A percentile compares a stretch with the other conserved stretches of the same genome.
Conservation (phyloP, 2,888 invertebrate species). For the Malthinus seriepunctatus region DNA sequence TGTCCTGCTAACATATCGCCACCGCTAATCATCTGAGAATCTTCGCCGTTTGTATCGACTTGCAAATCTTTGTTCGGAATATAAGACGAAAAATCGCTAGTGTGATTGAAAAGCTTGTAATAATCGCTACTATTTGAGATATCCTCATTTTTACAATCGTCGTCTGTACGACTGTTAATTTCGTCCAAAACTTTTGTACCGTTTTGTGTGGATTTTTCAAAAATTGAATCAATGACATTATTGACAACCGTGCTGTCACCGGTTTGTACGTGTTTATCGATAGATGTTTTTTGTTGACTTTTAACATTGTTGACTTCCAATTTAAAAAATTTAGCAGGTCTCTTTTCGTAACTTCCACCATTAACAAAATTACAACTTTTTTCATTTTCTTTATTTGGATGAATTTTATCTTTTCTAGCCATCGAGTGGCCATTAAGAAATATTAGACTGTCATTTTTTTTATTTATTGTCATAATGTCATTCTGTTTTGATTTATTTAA, state of each 20-base stretch:
- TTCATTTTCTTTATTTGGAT: conserved; percentile 1
- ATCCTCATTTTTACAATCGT: conserved; percentile 14
- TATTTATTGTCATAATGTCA: conserved; percentile 10
- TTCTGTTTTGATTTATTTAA: conserved; percentile 10
- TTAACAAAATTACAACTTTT: conserved; percentile 1
- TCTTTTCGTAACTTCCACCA: conserved; percentile 10
- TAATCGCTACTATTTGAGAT: conserved; percentile 6
- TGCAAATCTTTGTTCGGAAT: conserved; percentile 57
- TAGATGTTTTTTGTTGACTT: background rate
- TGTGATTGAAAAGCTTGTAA: conserved; percentile 50
- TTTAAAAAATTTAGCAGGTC: conserved; percentile 30
- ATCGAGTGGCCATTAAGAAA: conserved; percentile 8
- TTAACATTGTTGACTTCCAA: conserved; percentile 7
- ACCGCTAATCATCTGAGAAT: conserved; percentile 4
- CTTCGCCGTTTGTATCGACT: conserved; percentile 27
- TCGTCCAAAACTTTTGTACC: conserved; percentile 27
- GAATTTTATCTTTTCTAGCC: conserved; percentile 10
- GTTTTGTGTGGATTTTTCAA: conserved; percentile 18
- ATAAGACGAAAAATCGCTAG: conserved; percentile 65
- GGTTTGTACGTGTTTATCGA: conserved; percentile 7
- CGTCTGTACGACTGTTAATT: conserved; percentile 6
- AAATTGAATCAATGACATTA: conserved; percentile 13
- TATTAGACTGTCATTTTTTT: conserved; percentile 10
- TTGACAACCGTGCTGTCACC: conserved; percentile 6
- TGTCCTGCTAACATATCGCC: conserved; percentile 4